Evolutionary conservation across 2,797 vertebrate species (phyloP), one percentile per base, ranked within the genome.

Genomic region (Sebastiscus tertius): DNA sequence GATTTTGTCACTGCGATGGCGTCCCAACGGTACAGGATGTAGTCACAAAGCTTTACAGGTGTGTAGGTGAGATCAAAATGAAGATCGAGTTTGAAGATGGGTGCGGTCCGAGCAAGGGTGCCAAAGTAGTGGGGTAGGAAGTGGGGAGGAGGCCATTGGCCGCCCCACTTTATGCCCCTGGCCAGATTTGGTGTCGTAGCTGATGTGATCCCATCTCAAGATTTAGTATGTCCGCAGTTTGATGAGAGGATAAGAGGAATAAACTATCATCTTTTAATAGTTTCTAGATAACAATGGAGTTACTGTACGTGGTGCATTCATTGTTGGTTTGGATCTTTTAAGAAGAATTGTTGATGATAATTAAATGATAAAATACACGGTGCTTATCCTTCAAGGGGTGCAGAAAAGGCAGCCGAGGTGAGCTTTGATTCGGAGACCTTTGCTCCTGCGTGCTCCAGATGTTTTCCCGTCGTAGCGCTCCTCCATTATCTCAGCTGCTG

Each of bases 361-460:
- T 69, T 26, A 59, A 33, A 63, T 59, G 46, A 65, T 73, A 8
- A 75, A 72, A 49, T 1, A 8, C 6, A 3, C 18, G 9, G 10
- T n/a, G 1, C 20, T 34, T 16, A 1, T 74, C 16, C 26, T 36
- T 56, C 20, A 7, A 13, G 13, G 26, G 74, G 4, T 9, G 75
- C 58, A 46, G 29, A n/a, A 63, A 52, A 7, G 18, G 63, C 63
- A 58, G 75, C 66, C 22, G 55, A 71, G 70, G 27, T 72, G 59
- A 80, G 77, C 84, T 86, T 83, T 80, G 83, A 82, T 77, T 69
- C 85, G 65, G 81, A 62, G 82, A 80, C 82, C 79, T 79, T 84
- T 80, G 75, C 77, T 62, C 69, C 69, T n/a, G 26, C 20, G 6
- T 9, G 59, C 63, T 77, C 68, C 70, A 79, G 79, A 82, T 90